Conservation (phyloP, 1,140 invertebrate species). For the Drosophila parabipectinata region DNA sequence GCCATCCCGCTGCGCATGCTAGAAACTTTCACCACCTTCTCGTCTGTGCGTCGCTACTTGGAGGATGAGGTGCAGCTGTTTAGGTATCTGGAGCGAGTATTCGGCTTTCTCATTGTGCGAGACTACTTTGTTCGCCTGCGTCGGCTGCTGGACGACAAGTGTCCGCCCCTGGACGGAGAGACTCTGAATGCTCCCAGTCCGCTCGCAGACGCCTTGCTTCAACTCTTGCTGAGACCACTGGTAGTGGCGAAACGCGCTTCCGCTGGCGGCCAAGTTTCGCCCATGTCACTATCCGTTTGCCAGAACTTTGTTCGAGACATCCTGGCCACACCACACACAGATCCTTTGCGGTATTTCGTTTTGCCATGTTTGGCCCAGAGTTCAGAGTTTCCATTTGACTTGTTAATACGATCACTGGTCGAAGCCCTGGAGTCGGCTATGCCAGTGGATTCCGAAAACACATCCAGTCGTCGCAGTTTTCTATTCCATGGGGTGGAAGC, state of each 20-base stretch:
- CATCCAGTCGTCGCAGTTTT: constrained; percentile 17
- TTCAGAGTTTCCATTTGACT: constrained; percentile 85
- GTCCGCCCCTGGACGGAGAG: constrained; percentile 89
- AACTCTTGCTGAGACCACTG: constrained; percentile 91
- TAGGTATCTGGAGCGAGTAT: constrained; percentile 84
- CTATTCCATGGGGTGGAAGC: constrained; percentile 26
- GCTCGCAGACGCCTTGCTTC: constrained; percentile 89
- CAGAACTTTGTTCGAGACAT: constrained; percentile 85
- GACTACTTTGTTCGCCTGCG: constrained; percentile 91
- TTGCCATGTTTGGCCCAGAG: constrained; percentile 85
- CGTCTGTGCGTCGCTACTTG: constrained; percentile 85
- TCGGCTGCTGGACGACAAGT: constrained; percentile 88
- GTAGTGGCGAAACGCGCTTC: constrained; percentile 53
- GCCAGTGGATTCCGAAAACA: constrained; percentile 7
- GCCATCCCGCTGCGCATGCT: constrained; percentile 91
- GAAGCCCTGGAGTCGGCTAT: constrained; percentile 26
- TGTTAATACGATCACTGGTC: constrained; percentile 77
- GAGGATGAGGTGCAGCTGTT: constrained; percentile 84
- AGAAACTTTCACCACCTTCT: constrained; percentile 90
- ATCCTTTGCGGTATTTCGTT: constrained; percentile 86
- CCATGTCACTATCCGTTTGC: constrained; percentile 50
- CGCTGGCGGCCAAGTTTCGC: constrained; percentile 22
- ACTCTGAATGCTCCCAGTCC: constrained; percentile 90
- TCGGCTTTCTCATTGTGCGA: constrained; percentile 77
- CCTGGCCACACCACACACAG: constrained; percentile 85